Conservation (phyloP, 2,888 invertebrate genomes). For the Phania funesta region DNA sequence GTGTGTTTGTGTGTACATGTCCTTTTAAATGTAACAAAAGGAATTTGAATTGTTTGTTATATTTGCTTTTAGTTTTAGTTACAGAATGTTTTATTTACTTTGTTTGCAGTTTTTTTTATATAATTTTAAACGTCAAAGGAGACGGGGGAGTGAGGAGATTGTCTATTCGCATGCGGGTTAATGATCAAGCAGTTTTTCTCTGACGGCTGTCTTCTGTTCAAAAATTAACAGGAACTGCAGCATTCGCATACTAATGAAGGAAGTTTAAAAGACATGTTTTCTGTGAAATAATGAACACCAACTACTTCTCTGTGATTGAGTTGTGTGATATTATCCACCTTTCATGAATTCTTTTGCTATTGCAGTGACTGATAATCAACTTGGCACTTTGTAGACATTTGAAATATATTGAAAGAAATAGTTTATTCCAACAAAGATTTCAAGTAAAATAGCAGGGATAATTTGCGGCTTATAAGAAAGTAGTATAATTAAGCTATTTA, state of each 20-base stretch:
- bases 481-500: too few relatives aligned
- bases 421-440: too few relatives aligned
- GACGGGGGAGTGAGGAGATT: too few relatives aligned
- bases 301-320: background rate
- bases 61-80: constrained; percentile 54
- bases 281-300: background rate
- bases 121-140: too few relatives aligned
- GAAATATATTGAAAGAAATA: background rate
- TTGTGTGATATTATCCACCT: too few relatives aligned
- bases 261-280: background rate
- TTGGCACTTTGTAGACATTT: background rate
- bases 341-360: background rate
- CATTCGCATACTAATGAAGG: constrained; percentile 16
- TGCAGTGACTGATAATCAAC: background rate
- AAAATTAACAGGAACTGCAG: background rate
- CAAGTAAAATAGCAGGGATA: too few relatives aligned
- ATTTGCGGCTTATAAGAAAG: too few relatives aligned
- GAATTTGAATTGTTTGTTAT: constrained; percentile 44
- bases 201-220: background rate
- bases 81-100: constrained; percentile 52
- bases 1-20: too few relatives aligned
- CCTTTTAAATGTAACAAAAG: constrained; percentile 39
- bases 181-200: background rate
- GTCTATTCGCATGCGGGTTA: background rate
- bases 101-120: background rate